phyloP scores from a whole-genome alignment of 1,140 invertebrate species.

The Galendromus occidentalis region DNA sequence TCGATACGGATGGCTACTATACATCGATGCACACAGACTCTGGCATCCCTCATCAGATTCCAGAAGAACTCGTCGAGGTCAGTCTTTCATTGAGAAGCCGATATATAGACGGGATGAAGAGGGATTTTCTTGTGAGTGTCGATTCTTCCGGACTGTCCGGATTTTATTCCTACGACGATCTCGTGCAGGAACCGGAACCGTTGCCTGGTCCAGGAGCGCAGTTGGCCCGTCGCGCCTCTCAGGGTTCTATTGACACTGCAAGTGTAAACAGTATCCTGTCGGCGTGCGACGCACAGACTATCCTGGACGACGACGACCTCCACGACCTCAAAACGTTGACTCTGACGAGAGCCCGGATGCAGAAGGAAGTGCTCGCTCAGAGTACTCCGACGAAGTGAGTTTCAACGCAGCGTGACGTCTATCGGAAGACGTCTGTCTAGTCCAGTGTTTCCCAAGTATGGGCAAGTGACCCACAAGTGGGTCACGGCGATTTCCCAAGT shows the following conservation, averaged over 20 bases:
- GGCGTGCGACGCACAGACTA: constrained; percentile 8
- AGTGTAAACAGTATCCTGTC: constrained; percentile 21
- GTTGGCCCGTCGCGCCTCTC: constrained; percentile 6
- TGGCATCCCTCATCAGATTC: constrained; percentile 32
- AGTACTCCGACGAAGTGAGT: not conserved
- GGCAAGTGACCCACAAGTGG: too few relatives aligned
- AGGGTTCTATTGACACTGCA: constrained; percentile 11
- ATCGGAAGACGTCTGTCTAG: constrained; percentile 19
- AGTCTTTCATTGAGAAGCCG: too few relatives aligned
- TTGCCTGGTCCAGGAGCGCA: not conserved
- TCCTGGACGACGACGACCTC: constrained; percentile 59
- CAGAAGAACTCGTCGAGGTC: constrained; percentile 30
- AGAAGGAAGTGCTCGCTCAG: not conserved
- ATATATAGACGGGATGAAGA: too few relatives aligned
- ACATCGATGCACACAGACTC: constrained; percentile 91
- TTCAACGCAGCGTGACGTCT: constrained; percentile 13
- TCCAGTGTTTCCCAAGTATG: constrained; percentile 17
- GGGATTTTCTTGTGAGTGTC: too few relatives aligned
- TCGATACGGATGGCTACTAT: constrained; percentile 90
- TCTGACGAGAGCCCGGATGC: not conserved
- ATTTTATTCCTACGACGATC: too few relatives aligned
- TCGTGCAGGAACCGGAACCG: not conserved
- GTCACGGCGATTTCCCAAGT: too few relatives aligned
- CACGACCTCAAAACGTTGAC: constrained; percentile 5
- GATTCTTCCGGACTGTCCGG: too few relatives aligned